phyloP scores from a whole-genome alignment of 2,797 vertebrate genomes.

The Acipenser transmontanus region DNA sequence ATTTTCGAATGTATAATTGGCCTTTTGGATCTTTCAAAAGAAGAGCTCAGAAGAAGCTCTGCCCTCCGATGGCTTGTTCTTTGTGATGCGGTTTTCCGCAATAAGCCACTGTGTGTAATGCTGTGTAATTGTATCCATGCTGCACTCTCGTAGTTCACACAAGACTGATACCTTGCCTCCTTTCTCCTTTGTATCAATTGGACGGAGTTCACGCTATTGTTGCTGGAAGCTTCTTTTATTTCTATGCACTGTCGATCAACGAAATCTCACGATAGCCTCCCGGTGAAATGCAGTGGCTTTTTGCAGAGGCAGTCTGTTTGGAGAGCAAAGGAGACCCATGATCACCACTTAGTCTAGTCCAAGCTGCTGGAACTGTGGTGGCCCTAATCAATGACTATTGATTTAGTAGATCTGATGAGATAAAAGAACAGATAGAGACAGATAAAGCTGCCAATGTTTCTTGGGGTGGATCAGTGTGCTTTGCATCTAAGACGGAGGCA shows the following conservation, averaged over 20 bases:
- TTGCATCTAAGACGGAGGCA: constrained; percentile 32
- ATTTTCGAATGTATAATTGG: constrained; percentile 66
- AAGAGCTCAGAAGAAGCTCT: constrained; percentile 50
- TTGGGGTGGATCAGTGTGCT: constrained; percentile 32
- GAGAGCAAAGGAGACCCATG: constrained; percentile 45
- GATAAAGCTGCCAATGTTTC: constrained; percentile 39
- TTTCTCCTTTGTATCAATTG: constrained; percentile 79
- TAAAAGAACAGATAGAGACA: constrained; percentile 39
- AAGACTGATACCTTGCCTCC: constrained; percentile 77
- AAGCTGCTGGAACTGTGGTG: constrained; percentile 44
- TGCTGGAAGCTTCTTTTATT: constrained; percentile 76
- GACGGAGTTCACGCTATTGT: constrained; percentile 87
- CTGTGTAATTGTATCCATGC: constrained; percentile 75
- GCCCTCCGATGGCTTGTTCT: constrained; percentile 44
- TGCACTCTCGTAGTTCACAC: constrained; percentile 74
- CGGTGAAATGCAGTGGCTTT: constrained; percentile 59
- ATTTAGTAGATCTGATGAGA: constrained; percentile 48
- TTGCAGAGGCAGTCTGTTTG: constrained; percentile 35
- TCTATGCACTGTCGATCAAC: constrained; percentile 59
- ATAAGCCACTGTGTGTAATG: constrained; percentile 49
- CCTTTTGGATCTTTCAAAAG: constrained; percentile 56
- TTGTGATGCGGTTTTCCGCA: constrained; percentile 52
- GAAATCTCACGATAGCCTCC: constrained; percentile 59
- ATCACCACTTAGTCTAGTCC: constrained; percentile 39
- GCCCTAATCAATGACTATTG: constrained; percentile 46